Base-by-base conservation (phyloP, 2,888 invertebrate species). In the Biston betularia region DNA sequence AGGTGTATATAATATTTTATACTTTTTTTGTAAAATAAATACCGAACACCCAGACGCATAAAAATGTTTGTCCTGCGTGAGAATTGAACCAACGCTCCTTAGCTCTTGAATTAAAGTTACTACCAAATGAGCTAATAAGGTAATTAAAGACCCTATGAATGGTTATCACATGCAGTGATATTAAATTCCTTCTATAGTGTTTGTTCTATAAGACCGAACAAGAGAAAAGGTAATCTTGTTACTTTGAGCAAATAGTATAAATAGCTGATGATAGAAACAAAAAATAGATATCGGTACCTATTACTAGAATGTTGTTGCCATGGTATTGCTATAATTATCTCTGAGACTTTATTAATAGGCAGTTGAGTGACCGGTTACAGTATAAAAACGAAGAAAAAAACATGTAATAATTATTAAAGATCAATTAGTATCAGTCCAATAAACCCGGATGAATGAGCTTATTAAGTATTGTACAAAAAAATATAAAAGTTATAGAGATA, bases 371-470 rank as follows among this genome's bases (percentile, higher is more conserved):
- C 52, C 38, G 14, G 35, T 10, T 46, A 35, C 14, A 48, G 46
- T 14, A 58, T 40, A 40, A 58, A 49, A 24, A 56, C 14, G 14
- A 46, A 57, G 48, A 57, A 48, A 58, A n/a, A 10, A 24, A 38
- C 4, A 8, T 40, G 52, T n/a, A 12, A 40, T 56, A 50, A 58
- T 58, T 34, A n/a, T 40, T 11, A 7, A 53, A 44, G 35, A 52
- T 40, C 38, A 46, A 33, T 58, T 53, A 54, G n/a, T 54, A 54
- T 3, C 42, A 64, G 64, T 58, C 34, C 58, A 64, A 48, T 48
- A 46, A 58, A 64, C 64, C 64, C 64, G 64, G 64, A 64, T 46
- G 40, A 40, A 48, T 15, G 3, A 35, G 35, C 38, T n/a, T n/a
- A n/a, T 45, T 14, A 15, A 38, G 24, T 24, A 0, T 15, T 5